These are phyloP conservation scores for Serranus cabrilla DNA, from an alignment of 2,797 vertebrate genomes.

Conservation along the genomic window DNA sequence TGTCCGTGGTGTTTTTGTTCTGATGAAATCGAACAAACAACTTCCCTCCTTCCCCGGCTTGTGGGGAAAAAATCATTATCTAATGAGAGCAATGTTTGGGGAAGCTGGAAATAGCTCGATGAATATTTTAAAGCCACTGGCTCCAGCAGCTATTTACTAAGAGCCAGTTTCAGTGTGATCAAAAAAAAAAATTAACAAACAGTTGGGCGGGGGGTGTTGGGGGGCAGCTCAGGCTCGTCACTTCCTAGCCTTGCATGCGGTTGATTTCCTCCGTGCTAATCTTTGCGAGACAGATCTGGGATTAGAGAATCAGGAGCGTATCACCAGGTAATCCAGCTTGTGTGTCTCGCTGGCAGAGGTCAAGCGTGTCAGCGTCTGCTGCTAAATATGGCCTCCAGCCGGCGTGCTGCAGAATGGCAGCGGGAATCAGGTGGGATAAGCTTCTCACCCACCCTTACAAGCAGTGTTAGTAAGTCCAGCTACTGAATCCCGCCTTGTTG, in stretches of 20 bases:
- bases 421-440: constrained; percentile 62
- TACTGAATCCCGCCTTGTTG: constrained; percentile 15
- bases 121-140: constrained; percentile 74
- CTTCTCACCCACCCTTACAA: constrained; percentile 57
- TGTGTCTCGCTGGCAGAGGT: constrained; percentile 75
- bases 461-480: constrained; percentile 42
- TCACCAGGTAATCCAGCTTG: constrained; percentile 80
- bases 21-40: constrained; percentile 52
- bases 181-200: constrained; percentile 29
- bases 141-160: constrained; percentile 64
- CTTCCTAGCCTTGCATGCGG: constrained; percentile 54
- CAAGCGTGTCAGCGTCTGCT: constrained; percentile 69
- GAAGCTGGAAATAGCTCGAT: constrained; percentile 69
- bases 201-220: neutral
- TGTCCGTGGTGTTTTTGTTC: constrained; percentile 32
- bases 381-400: constrained; percentile 75
- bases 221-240: constrained; percentile 38
- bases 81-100: constrained; percentile 74
- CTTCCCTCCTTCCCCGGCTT: constrained; percentile 35
- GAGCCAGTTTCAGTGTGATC: constrained; percentile 34
- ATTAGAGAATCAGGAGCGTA: constrained; percentile 80
- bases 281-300: constrained; percentile 78
- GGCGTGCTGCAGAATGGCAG: constrained; percentile 36
- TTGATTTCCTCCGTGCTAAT: constrained; percentile 75
- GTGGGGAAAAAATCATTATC: constrained; percentile 63